These are phyloP conservation scores for Rhadinocentrus ornatus DNA, from an alignment of 2,797 vertebrate species.

Conservation along the genomic window DNA sequence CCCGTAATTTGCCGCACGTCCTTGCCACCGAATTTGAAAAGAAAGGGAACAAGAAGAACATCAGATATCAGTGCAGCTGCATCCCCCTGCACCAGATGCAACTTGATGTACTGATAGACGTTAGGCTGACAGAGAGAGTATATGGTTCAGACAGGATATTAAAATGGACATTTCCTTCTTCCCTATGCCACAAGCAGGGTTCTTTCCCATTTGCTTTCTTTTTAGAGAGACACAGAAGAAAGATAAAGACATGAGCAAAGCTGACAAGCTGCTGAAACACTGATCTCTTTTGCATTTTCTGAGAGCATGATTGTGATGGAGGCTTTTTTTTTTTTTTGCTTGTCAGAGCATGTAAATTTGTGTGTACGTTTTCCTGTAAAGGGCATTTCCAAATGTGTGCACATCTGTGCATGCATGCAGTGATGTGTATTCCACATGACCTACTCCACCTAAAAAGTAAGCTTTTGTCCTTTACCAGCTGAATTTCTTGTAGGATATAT, in stretches of 20 bases:
- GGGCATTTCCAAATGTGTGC: slow-evolving; percentile 60
- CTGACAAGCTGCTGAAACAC: slow-evolving; percentile 71
- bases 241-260: slow-evolving; percentile 76
- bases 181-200: slow-evolving; percentile 68
- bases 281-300: slow-evolving; percentile 59
- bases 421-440: slow-evolving; percentile 45
- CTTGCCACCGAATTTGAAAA: slow-evolving; percentile 52
- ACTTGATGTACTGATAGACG: slow-evolving; percentile 78
- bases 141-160: slow-evolving; percentile 79
- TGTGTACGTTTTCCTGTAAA: slow-evolving; percentile 41
- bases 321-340: slow-evolving; percentile 33
- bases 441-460: slow-evolving; percentile 14
- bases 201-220: slow-evolving; percentile 69
- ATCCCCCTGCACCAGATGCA: slow-evolving; percentile 61
- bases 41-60: slow-evolving; percentile 62
- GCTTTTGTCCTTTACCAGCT: background rate
- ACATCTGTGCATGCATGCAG: slow-evolving; percentile 50
- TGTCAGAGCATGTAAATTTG: slow-evolving; percentile 33
- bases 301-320: slow-evolving; percentile 62
- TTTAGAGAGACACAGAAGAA: slow-evolving; percentile 59
- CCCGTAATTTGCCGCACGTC: slow-evolving; percentile 54
- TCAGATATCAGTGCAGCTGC: slow-evolving; percentile 64
- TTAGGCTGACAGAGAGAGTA: slow-evolving; percentile 58
- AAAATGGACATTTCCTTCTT: slow-evolving; percentile 80
- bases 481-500: slow-evolving; percentile 3